phyloP scores from a whole-genome alignment of 2,113 vertebrate genomes.

The Prolemur simus region DNA sequence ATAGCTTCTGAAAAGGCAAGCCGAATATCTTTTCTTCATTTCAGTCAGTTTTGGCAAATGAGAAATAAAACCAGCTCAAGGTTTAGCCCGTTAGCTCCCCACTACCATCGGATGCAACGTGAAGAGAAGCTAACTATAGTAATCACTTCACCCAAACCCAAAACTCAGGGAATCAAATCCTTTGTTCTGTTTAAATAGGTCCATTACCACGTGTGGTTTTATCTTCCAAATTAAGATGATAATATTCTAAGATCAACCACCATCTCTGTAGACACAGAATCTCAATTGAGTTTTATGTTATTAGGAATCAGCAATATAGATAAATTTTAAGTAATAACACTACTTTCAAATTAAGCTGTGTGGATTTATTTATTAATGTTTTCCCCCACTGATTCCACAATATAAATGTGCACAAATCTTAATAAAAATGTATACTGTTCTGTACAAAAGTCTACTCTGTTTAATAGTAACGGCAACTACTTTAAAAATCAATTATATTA shows the following conservation, averaged over 20 bases:
- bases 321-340: conserved; percentile 15
- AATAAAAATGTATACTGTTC: neutral
- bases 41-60: conserved; percentile 30
- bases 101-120: neutral
- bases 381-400: neutral
- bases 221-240: conserved; percentile 46
- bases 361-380: neutral
- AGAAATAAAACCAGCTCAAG: conserved; percentile 23
- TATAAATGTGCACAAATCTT: neutral
- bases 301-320: neutral
- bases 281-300: neutral
- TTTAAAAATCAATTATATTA: neutral
- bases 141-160: conserved; percentile 26
- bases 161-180: neutral
- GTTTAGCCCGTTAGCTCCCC: neutral
- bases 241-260: neutral
- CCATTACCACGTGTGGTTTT: neutral
- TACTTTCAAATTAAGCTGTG: neutral
- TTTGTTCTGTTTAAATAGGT: neutral
- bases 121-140: neutral
- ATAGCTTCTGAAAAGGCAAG: neutral
- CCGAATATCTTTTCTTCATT: conserved; percentile 48
- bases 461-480: neutral
- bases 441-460: conserved; percentile 18
- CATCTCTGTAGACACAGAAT: neutral